A percentile compares a stretch with the other conserved stretches of the same genome.
phyloP scores from a whole-genome alignment of 2,888 invertebrate genomes.

The Plebejus anna region DNA sequence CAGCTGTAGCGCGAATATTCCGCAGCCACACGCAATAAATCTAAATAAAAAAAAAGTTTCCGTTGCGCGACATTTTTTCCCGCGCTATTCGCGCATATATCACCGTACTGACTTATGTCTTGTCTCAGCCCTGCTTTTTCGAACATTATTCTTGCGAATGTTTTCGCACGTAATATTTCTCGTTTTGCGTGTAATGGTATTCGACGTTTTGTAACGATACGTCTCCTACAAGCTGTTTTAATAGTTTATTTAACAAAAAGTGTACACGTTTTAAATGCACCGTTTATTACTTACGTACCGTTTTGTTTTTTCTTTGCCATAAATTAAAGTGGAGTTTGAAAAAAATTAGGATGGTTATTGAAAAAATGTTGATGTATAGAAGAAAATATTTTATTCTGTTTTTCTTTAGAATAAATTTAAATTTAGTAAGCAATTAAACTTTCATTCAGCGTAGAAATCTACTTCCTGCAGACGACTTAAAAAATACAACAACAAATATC shows the following conservation, averaged over 20 bases:
- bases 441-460: background rate
- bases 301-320: background rate
- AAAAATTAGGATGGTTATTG: background rate
- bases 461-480: background rate
- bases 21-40: slow-evolving; percentile 71
- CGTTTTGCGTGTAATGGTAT: slow-evolving; percentile 30
- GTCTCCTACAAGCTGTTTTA: background rate
- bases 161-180: slow-evolving; percentile 39
- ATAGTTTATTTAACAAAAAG: slow-evolving; percentile 17
- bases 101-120: slow-evolving; percentile 70
- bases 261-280: background rate
- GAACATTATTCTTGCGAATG: slow-evolving; percentile 37
- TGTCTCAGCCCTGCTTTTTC: slow-evolving; percentile 49
- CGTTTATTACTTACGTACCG: background rate
- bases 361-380: too few species aligned
- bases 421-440: background rate
- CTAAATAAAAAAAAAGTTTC: slow-evolving; percentile 51
- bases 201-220: slow-evolving; percentile 18
- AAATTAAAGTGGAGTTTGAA: background rate
- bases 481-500: background rate
- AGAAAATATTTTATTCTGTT: background rate
- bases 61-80: slow-evolving; percentile 76
- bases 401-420: background rate
- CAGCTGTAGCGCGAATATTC: slow-evolving; percentile 65
- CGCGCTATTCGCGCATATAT: slow-evolving; percentile 74